phyloP scores from a whole-genome alignment of 2,888 invertebrate genomes.

The Oscheius sp. region DNA sequence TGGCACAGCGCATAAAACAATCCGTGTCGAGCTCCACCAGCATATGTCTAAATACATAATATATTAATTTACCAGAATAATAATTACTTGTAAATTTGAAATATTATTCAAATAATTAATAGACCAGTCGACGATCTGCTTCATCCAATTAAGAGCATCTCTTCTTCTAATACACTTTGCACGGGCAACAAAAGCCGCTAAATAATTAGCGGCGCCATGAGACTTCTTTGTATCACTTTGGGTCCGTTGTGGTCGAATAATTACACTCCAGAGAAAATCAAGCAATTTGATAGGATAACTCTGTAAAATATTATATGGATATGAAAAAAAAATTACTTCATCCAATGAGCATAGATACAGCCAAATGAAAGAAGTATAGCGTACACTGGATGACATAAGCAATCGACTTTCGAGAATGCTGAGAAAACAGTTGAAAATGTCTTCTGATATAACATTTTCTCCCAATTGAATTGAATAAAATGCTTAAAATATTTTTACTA shows the following conservation, averaged over 20 bases:
- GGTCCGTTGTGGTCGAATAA: conserved; percentile 48
- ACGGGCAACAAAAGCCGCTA: conserved; percentile 60
- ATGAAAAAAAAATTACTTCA: conserved; percentile 25
- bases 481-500: not conserved
- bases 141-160: conserved; percentile 51
- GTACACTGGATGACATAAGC: conserved; percentile 52
- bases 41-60: conserved; percentile 9
- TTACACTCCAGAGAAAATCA: conserved; percentile 55
- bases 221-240: conserved; percentile 61
- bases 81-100: conserved; percentile 21
- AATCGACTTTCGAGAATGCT: conserved; percentile 55
- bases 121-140: conserved; percentile 57
- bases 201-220: conserved; percentile 63
- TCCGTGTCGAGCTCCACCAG: conserved; percentile 75
- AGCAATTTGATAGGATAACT: conserved; percentile 45
- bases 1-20: conserved; percentile 93
- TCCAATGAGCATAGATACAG: conserved; percentile 57
- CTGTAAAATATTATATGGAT: conserved; percentile 26
- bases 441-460: no score
- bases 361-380: conserved; percentile 63
- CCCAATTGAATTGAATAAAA: no score
- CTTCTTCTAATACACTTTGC: conserved; percentile 57
- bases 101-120: conserved; percentile 55
- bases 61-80: not conserved
- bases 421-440: conserved; percentile 45